phyloP scores from a whole-genome alignment of 2,113 vertebrate genomes.

The Orycteropus afer region DNA sequence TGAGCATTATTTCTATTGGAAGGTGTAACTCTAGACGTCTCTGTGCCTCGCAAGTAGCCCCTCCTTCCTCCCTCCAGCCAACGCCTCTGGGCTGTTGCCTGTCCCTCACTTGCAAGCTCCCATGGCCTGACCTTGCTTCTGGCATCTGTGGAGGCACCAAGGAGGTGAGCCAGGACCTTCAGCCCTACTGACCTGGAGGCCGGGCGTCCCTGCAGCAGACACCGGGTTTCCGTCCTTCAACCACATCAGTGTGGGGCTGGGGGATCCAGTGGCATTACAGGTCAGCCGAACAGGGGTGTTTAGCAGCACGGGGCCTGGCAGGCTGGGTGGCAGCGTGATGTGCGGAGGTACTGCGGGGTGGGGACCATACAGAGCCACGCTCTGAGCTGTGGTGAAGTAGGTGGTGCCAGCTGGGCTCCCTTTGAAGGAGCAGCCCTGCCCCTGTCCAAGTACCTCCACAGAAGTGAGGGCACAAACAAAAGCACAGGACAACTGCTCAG shows the following conservation, averaged over 20 bases:
- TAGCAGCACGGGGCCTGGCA: conserved; percentile 85
- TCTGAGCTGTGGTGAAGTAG: neutral
- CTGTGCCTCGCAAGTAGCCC: conserved; percentile 68
- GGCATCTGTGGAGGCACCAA: neutral
- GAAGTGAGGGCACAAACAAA: neutral
- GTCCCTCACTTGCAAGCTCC: neutral
- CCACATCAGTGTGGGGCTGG: conserved; percentile 91
- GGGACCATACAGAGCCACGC: neutral
- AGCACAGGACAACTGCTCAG: neutral
- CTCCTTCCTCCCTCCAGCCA: neutral
- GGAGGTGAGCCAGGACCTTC: conserved; percentile 45
- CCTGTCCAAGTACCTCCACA: neutral
- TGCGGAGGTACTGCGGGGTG: conserved; percentile 85
- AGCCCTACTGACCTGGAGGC: conserved; percentile 84
- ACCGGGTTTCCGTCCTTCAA: conserved; percentile 91
- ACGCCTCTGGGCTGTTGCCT: neutral
- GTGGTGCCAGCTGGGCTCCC: neutral
- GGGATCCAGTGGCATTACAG: conserved; percentile 89
- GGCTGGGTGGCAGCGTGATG: conserved; percentile 85
- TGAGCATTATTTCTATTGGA: accelerated
- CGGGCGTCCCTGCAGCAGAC: conserved; percentile 76
- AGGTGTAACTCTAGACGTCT: accelerated
- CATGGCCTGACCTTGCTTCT: neutral
- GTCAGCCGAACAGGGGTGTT: conserved; percentile 86
- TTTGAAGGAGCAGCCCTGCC: neutral